Conservation (phyloP, 2,888 invertebrate species). For the Andrena fulva region DNA sequence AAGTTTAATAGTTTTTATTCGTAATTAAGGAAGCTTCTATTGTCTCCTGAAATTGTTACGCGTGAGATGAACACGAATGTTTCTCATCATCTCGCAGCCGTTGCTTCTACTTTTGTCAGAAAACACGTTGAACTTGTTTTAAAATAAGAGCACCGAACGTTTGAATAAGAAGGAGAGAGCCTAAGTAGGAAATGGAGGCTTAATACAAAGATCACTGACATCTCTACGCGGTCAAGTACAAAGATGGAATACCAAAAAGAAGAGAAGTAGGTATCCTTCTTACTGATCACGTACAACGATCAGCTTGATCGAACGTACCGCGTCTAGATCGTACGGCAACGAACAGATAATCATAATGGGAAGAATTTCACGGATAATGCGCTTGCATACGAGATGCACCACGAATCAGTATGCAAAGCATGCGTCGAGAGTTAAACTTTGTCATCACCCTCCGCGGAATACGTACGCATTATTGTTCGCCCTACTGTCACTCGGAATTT, state of each 20-base stretch:
- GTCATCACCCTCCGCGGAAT: conserved; percentile 55
- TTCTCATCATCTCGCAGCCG: no score
- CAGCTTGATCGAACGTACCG: conserved; percentile 68
- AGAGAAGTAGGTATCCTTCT: conserved; percentile 46
- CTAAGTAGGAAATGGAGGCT: conserved; percentile 27
- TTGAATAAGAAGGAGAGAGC: not conserved
- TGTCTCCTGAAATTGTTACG: no score
- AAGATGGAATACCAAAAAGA: conserved; percentile 58
- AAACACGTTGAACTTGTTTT: not conserved
- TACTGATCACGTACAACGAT: conserved; percentile 69
- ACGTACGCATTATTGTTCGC: conserved; percentile 52
- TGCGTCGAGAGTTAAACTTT: conserved; percentile 56
- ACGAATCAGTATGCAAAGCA: conserved; percentile 62
- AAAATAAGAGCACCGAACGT: not conserved
- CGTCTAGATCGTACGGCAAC: conserved; percentile 59
- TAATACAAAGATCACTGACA: conserved; percentile 40
- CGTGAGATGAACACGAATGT: no score
- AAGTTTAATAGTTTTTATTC: no score
- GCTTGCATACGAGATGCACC: conserved; percentile 56
- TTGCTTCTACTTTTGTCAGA: not conserved
- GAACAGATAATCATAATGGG: conserved; percentile 72
- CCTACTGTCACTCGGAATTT: conserved; percentile 38
- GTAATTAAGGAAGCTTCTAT: no score
- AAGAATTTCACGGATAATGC: conserved; percentile 72
- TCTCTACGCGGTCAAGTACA: conserved; percentile 65